Conservation (phyloP, 2,888 invertebrate genomes). For the Ptychoptera contaminata region DNA sequence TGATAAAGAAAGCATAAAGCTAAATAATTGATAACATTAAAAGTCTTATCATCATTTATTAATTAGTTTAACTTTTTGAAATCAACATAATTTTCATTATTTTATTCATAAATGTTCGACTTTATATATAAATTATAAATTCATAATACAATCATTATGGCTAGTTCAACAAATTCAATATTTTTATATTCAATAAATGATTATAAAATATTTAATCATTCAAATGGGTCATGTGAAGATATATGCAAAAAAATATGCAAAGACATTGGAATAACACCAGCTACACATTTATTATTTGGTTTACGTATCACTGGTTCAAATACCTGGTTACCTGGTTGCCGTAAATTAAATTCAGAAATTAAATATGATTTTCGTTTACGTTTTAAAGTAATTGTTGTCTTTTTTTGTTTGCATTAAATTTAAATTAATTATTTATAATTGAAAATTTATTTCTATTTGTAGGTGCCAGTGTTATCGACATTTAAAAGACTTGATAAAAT, state of each 20-base stretch:
- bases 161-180: slow-evolving; percentile 15
- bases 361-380: slow-evolving; percentile 64
- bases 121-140: too few species aligned
- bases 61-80: too few species aligned
- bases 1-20: too few species aligned
- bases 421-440: not conserved
- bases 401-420: not conserved
- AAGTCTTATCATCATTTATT: too few species aligned
- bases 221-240: slow-evolving; percentile 42
- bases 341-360: slow-evolving; percentile 33
- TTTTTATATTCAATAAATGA: slow-evolving; percentile 19
- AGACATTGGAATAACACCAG: slow-evolving; percentile 54
- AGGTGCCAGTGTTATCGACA: slow-evolving; percentile 19
- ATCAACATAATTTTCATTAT: too few species aligned
- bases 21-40: too few species aligned
- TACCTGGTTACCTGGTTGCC: slow-evolving; percentile 54
- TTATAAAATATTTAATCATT: slow-evolving; percentile 17
- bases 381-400: slow-evolving; percentile 46
- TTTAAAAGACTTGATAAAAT: slow-evolving; percentile 41
- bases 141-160: not conserved
- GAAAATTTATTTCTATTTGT: not conserved
- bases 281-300: slow-evolving; percentile 63
- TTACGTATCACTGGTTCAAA: slow-evolving; percentile 46
- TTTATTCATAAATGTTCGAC: too few species aligned
- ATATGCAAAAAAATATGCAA: slow-evolving; percentile 55